Evolutionary conservation across 2,113 vertebrate genomes (phyloP), one percentile per base, ranked within the genome.

Genomic region (Origma solitaria): DNA sequence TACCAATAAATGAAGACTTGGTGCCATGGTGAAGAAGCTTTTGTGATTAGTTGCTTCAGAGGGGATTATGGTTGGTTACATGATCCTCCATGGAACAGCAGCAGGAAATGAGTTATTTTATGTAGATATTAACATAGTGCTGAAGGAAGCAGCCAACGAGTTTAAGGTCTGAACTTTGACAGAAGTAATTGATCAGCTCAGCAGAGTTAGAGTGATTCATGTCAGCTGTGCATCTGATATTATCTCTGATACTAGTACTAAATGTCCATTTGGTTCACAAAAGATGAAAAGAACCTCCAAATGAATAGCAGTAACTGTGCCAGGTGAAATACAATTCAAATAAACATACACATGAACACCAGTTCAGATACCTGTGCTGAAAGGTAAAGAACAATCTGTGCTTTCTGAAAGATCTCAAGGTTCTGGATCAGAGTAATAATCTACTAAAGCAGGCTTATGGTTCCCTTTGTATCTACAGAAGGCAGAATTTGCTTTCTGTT

Each of bases 281-380:
- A 92, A 86, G 92, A 93, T 96, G 76, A 94, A 90, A 95, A 96
- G 93, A 86, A 78, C 44, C 44, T 94, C 37, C 66, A 65, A 51
- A 71, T 83, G 80, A 94, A 96, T 95, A 70, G 94, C 3, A 4
- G 56, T 75, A 73, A 27, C 76, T 71, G 31, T 93, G 90, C 92
- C 93, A 95, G 38, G 64, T 54, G 56, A 91, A 94, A 94, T 60
- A 78, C 82, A 93, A 78, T 83, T 86, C 79, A 86, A 86, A 94
- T 64, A 90, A 94, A 75, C 69, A 81, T 21, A 62, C 50, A 90
- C 38, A 58, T 18, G 25, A 85, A 65, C 90, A 83, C 4, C 17
- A 81, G 44, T 58, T 93, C 82, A 62, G 75, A 78, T 68, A 86
- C 60, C 37, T 60, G 9, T 1, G 2, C 30, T 83, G 50, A 89